Conservation (phyloP, 2,113 vertebrate genomes). For the Spea bombifrons region DNA sequence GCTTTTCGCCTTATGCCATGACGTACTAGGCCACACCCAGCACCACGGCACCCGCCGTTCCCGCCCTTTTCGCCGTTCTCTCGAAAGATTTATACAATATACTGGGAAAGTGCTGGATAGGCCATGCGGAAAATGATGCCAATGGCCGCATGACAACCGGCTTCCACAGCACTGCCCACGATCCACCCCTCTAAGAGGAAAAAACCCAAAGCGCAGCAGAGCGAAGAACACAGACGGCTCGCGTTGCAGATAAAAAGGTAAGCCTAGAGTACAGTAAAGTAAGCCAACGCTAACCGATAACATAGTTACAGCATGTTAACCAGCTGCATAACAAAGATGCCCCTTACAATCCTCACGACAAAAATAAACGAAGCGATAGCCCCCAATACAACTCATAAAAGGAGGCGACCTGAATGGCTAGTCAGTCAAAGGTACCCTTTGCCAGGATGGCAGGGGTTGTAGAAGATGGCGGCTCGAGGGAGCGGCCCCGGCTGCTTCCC, state of each 20-base stretch:
- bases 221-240: too few relatives aligned
- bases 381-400: too few relatives aligned
- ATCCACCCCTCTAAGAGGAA: background rate
- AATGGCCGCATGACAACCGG: background rate
- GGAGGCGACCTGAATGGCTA: background rate
- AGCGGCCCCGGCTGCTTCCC: slow-evolving; percentile 1
- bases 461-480: slow-evolving; percentile 37
- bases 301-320: too few relatives aligned
- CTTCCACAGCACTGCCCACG: background rate
- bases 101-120: too few relatives aligned
- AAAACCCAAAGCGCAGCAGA: background rate
- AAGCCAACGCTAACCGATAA: too few relatives aligned
- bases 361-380: background rate
- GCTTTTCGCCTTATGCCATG: background rate
- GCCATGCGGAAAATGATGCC: too few relatives aligned
- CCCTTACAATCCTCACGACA: too few relatives aligned
- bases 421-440: too few relatives aligned
- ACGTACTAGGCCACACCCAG: slow-evolving; percentile 1
- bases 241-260: too few relatives aligned
- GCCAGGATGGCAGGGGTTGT: background rate
- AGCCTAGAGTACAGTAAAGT: too few relatives aligned
- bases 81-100: too few relatives aligned
- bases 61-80: slow-evolving; percentile 3
- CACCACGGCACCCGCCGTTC: background rate
- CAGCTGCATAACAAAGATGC: too few relatives aligned